phyloP scores from a whole-genome alignment of 1,140 invertebrate species.

The Papilio machaon region DNA sequence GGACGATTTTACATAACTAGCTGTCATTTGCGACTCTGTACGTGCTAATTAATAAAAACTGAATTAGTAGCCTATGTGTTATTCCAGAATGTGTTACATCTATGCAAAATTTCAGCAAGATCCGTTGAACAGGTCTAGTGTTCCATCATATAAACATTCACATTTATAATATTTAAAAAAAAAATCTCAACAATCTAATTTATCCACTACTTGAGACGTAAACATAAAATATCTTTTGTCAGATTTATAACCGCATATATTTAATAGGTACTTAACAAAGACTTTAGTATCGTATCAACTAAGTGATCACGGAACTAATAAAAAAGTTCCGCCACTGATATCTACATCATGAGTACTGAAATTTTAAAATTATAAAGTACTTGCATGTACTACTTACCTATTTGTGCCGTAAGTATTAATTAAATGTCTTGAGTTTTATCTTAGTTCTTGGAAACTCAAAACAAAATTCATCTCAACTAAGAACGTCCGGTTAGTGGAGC shows the following conservation, averaged over 20 bases:
- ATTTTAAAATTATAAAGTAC: too few species aligned
- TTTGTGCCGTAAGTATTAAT: too few species aligned
- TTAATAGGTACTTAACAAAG: neutral
- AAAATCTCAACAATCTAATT: neutral
- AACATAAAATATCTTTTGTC: neutral
- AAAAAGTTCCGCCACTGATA: slow-evolving; percentile 3
- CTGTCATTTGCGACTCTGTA: too few species aligned
- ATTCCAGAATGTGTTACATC: too few species aligned
- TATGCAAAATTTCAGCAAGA: too few species aligned
- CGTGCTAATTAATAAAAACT: too few species aligned
- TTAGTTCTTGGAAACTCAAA: neutral
- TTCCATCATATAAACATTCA: too few species aligned
- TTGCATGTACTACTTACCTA: too few species aligned
- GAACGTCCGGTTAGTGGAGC: neutral
- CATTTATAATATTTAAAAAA: too few species aligned
- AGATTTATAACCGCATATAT: neutral
- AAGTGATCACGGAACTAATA: slow-evolving; percentile 1
- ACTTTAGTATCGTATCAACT: neutral
- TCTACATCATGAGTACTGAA: neutral
- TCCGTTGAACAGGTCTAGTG: too few species aligned
- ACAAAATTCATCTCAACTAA: neutral
- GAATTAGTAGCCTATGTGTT: too few species aligned
- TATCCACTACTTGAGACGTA: neutral
- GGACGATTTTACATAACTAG: neutral
- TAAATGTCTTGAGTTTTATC: neutral